These are phyloP conservation scores for Plotosus lineatus DNA, from an alignment of 2,113 vertebrate genomes.

Conservation along the genomic window DNA sequence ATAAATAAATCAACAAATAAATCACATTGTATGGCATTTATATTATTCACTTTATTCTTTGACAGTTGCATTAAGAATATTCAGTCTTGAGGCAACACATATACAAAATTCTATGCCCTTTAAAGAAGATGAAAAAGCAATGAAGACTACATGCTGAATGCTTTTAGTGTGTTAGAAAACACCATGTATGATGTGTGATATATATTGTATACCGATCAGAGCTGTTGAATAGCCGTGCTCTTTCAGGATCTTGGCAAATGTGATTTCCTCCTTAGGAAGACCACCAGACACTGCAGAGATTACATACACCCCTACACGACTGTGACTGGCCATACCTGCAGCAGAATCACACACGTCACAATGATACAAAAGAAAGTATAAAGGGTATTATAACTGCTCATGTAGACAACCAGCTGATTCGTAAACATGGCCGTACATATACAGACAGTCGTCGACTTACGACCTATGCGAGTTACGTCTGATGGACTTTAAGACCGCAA, in stretches of 20 bases:
- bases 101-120: not conserved
- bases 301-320: constrained; percentile 58
- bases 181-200: not conserved
- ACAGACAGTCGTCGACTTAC: too few relatives aligned
- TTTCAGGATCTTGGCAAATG: constrained; percentile 78
- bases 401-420: too few relatives aligned
- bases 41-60: too few relatives aligned
- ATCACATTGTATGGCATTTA: not conserved
- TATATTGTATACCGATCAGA: constrained; percentile 62
- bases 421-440: too few relatives aligned
- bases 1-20: too few relatives aligned
- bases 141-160: not conserved
- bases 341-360: not conserved
- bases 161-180: not conserved
- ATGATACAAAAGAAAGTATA: not conserved
- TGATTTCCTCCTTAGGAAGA: constrained; percentile 79
- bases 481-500: too few relatives aligned
- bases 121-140: not conserved
- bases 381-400: not conserved
- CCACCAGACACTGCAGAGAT: constrained; percentile 78
- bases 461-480: too few relatives aligned
- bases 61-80: not conserved
- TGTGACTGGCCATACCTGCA: constrained; percentile 59
- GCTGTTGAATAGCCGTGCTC: constrained; percentile 79
- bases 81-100: not conserved